Percentiles rank a stretch among this genome's conserved stretches.
Evolutionary conservation across 2,888 invertebrate species (phyloP).

Genomic region (Vandiemenella viatica): DNA sequence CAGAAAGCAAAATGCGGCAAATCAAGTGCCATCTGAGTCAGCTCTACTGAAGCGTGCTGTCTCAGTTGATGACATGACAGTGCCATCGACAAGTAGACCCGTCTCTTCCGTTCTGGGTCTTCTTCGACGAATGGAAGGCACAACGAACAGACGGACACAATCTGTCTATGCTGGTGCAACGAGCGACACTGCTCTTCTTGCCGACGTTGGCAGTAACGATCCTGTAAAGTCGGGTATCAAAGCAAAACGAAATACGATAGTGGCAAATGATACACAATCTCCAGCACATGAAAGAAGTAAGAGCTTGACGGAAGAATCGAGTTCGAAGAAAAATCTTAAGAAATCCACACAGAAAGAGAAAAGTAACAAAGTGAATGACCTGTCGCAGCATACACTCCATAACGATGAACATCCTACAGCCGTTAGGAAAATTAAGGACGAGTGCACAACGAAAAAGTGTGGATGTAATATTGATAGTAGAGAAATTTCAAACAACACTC

Average conservation of each 20-base stretch:
- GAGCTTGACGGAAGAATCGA: too few relatives aligned
- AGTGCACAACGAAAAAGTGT: too few relatives aligned
- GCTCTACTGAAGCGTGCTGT: slow-evolving; percentile 54
- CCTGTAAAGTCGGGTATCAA: too few relatives aligned
- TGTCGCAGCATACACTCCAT: too few relatives aligned
- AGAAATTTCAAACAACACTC: too few relatives aligned
- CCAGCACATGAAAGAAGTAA: not conserved
- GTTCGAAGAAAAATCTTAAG: too few relatives aligned
- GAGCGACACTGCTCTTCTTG: slow-evolving; percentile 20
- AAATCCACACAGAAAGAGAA: too few relatives aligned
- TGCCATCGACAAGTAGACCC: slow-evolving; percentile 31
- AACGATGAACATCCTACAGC: too few relatives aligned
- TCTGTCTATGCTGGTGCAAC: slow-evolving; percentile 21
- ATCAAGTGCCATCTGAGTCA: slow-evolving; percentile 38
- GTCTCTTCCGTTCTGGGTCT: slow-evolving; percentile 62
- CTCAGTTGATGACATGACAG: slow-evolving; percentile 40
- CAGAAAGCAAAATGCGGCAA: slow-evolving; percentile 23
- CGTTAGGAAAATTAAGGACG: too few relatives aligned
- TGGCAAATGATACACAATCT: not conserved
- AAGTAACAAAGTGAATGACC: too few relatives aligned
- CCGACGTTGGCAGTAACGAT: not conserved
- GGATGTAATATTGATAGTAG: too few relatives aligned
- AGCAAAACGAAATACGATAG: not conserved
- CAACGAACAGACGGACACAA: slow-evolving; percentile 17
- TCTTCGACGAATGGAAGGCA: slow-evolving; percentile 41